These are phyloP conservation scores for Euthynnus affinis DNA, from an alignment of 2,797 vertebrate genomes.

Conservation along the genomic window DNA sequence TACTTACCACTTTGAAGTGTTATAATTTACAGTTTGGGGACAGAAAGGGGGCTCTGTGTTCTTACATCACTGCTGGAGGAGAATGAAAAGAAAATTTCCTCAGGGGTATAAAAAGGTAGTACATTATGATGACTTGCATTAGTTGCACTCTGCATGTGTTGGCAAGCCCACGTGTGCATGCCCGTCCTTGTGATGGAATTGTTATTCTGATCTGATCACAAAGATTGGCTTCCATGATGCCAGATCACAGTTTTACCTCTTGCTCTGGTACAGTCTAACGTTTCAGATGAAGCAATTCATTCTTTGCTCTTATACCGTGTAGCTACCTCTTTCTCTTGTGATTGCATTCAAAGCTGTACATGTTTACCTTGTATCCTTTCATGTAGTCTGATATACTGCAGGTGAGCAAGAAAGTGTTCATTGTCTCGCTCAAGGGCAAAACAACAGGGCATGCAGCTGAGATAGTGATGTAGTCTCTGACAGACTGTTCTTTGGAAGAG, in stretches of 20 bases:
- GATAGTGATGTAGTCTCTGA: not conserved
- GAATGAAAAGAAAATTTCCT: slow-evolving; percentile 17
- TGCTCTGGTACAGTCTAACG: not conserved
- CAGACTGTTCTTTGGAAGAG: not conserved
- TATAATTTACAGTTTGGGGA: slow-evolving; percentile 36
- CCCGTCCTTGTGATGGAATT: not conserved
- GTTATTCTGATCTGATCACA: slow-evolving; percentile 10
- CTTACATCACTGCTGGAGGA: slow-evolving; percentile 32
- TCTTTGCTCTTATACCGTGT: not conserved
- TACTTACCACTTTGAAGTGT: slow-evolving; percentile 17
- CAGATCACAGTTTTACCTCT: not conserved
- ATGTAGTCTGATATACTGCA: not conserved
- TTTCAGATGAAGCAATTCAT: not conserved
- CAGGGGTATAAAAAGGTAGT: slow-evolving; percentile 13
- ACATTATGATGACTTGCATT: slow-evolving; percentile 22
- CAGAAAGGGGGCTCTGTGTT: slow-evolving; percentile 12
- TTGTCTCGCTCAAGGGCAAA: slow-evolving; percentile 23
- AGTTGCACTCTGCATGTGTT: not conserved
- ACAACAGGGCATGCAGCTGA: slow-evolving; percentile 11
- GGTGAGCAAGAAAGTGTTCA: slow-evolving; percentile 11
- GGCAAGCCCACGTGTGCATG: slow-evolving; percentile 4
- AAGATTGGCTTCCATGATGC: slow-evolving; percentile 2
- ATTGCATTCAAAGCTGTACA: not conserved
- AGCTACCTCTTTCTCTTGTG: not conserved
- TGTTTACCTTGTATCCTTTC: not conserved